Evolutionary conservation across 2,797 vertebrate species (phyloP), one percentile per base, ranked within the genome.

Genomic region (Trematomus bernacchii): DNA sequence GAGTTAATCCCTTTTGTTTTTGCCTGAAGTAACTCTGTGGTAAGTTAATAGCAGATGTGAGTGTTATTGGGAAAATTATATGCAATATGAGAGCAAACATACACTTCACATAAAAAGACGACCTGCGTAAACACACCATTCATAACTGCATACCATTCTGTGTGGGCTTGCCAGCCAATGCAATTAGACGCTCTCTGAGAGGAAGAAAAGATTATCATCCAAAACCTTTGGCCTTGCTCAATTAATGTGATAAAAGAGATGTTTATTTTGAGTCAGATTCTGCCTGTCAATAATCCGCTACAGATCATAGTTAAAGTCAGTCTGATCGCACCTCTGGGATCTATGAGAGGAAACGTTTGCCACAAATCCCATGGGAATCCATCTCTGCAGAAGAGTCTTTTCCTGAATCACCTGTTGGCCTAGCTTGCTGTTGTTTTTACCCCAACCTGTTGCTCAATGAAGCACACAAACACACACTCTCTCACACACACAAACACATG

Each of bases 61-160:
- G 84, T 91, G 89, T 92, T 94, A 94, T 94, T 93, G 91, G 90
- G 90, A 91, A 93, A 94, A 94, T 94, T 92, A 91, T 94, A 92
- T 93, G 92, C 91, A 94, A 92, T 92, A 93, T 89, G 87, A 93
- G 84, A 80, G 90, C 88, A 94, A 94, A 93, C 91, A 93, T 86
- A 80, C 90, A 85, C 88, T 89, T 89, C 85, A 85, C 89, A 90
- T 87, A 89, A 92, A 92, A 85, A 92, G 90, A 85, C 81, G 67
- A 90, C 79, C 91, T 89, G 90, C 87, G 68, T 93, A 92, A 95
- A 94, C 91, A 93, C 90, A 92, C 86, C 85, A 86, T 92, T 92
- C 93, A 87, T 87, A 91, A 85, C 79, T 90, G 87, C 92, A 89
- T 87, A 70, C 89, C 91, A 85, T 90, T 91, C 91, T 93, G 94